A percentile compares a stretch with the other conserved stretches of the same genome.
phyloP scores from a whole-genome alignment of 2,888 invertebrate species.

The Pollenia labialis region DNA sequence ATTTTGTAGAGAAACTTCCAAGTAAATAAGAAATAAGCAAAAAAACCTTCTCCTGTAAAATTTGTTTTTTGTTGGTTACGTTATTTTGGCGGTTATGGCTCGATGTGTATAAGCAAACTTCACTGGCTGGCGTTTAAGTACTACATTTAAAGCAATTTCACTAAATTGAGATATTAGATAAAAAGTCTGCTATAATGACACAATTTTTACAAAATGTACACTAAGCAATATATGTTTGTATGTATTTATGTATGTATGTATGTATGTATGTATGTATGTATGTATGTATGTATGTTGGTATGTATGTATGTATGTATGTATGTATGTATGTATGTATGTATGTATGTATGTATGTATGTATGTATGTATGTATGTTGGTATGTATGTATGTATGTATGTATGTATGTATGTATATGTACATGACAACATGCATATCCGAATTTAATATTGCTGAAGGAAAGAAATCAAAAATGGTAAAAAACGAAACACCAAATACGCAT shows the following conservation, averaged over 20 bases:
- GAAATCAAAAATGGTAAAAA: not conserved
- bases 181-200: slow-evolving; percentile 11
- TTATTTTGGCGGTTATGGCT: too few species aligned
- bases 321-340: not conserved
- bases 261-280: not conserved
- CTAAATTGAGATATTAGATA: slow-evolving; percentile 3
- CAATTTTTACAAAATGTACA: slow-evolving; percentile 5
- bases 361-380: not conserved
- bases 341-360: not conserved
- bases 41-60: too few species aligned
- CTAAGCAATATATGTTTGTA: not conserved
- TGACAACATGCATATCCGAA: not conserved
- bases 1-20: too few species aligned
- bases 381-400: not conserved
- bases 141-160: not conserved
- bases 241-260: not conserved
- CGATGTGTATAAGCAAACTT: not conserved
- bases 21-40: too few species aligned
- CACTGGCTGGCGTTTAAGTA: not conserved
- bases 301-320: not conserved
- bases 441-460: slow-evolving; percentile 3
- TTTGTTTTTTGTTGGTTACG: too few species aligned
- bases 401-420: not conserved
- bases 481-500: too few species aligned
- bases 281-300: not conserved